Percentiles rank a stretch among this genome's conserved stretches.
Conservation (phyloP, 1,140 invertebrate species). For the Patella vulgata region DNA sequence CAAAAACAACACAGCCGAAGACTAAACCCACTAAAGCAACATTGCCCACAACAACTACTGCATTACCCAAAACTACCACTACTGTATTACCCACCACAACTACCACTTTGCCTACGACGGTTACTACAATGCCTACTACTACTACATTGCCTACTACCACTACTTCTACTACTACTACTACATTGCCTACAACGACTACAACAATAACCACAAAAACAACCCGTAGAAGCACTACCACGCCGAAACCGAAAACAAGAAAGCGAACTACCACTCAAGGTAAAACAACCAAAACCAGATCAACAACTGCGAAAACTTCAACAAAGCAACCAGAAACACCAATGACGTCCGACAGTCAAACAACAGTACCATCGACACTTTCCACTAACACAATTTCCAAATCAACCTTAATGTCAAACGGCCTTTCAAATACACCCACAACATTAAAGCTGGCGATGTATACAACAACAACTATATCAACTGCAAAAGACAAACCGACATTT, state of each 20-base stretch:
- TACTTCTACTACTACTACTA: background rate
- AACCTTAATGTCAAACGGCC: background rate
- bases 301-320: background rate
- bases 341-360: background rate
- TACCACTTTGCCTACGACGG: background rate
- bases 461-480: too few relatives aligned
- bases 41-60: background rate
- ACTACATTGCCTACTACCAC: slow-evolving; percentile 5
- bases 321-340: background rate
- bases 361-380: background rate
- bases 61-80: background rate
- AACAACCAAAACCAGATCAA: background rate
- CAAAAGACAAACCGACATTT: slow-evolving; percentile 1
- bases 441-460: too few relatives aligned
- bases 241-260: background rate
- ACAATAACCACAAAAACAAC: slow-evolving; percentile 5
- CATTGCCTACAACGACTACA: background rate
- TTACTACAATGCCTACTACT: background rate
- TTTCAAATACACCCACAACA: background rate
- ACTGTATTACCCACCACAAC: background rate
- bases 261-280: background rate
- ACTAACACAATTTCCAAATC: background rate
- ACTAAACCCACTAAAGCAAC: background rate
- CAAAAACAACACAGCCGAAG: slow-evolving; percentile 4
- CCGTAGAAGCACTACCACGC: background rate